Percentiles rank a stretch among this genome's conserved stretches.
Evolutionary conservation across 2,797 vertebrate genomes (phyloP).

Genomic region (Poecilia velifera): DNA sequence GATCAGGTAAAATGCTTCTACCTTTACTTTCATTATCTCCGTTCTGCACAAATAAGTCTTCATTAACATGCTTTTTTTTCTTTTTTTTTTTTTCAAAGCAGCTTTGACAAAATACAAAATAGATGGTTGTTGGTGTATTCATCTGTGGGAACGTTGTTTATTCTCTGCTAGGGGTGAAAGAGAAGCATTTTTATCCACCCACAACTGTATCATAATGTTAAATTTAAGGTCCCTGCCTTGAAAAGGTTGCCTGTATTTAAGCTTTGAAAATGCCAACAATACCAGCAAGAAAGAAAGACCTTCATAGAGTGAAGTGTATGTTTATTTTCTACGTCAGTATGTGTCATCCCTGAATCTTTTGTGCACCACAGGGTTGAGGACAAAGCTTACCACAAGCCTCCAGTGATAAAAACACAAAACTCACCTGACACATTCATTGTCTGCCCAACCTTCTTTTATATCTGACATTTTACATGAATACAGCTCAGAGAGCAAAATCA

Average conservation of each 20-base stretch:
- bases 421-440: background rate
- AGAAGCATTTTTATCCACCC: constrained; percentile 28
- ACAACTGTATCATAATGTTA: constrained; percentile 28
- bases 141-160: constrained; percentile 2
- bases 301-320: background rate
- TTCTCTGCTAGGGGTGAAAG: constrained; percentile 36
- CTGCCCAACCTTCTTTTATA: background rate
- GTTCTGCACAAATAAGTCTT: constrained; percentile 24
- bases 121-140: constrained; percentile 6
- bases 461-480: background rate
- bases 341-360: background rate
- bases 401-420: constrained; percentile 2
- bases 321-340: background rate
- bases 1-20: constrained; percentile 86
- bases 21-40: background rate
- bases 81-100: constrained; percentile 21
- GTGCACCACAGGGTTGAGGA: background rate
- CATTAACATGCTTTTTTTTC: constrained; percentile 3
- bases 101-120: constrained; percentile 23
- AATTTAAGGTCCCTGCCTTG: background rate
- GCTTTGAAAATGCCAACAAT: background rate
- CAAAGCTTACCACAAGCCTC: background rate
- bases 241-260: constrained; percentile 6
- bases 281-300: background rate
- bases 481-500: background rate